These are phyloP conservation scores for Oncorhynchus masou DNA, from an alignment of 2,113 vertebrate genomes.

Conservation along the genomic window DNA sequence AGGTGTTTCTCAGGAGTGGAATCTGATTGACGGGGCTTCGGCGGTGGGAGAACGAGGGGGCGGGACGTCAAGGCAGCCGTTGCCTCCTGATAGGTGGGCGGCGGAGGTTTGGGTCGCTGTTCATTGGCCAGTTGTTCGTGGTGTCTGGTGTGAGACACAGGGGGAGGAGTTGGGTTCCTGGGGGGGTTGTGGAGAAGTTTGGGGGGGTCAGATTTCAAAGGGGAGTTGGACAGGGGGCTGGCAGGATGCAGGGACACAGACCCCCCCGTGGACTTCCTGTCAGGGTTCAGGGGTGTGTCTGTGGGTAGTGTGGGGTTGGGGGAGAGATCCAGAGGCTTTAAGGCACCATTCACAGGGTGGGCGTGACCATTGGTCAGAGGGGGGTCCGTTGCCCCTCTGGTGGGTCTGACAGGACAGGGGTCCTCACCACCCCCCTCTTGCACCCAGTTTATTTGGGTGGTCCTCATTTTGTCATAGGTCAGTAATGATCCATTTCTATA, in stretches of 20 bases:
- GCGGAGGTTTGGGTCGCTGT: constrained; percentile 37
- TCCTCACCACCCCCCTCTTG: constrained; percentile 61
- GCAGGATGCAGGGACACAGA: constrained; percentile 3
- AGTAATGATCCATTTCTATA: constrained; percentile 81
- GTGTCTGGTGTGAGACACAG: constrained; percentile 22
- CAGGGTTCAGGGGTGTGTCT: constrained; percentile 6
- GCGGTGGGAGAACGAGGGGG: constrained; percentile 19
- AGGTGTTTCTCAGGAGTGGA: constrained; percentile 33
- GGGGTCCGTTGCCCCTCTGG: constrained; percentile 66
- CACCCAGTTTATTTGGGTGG: constrained; percentile 75
- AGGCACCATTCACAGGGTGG: constrained; percentile 88
- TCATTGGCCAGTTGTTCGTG: constrained; percentile 15
- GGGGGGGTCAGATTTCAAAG: constrained; percentile 49
- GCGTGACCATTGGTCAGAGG: constrained; percentile 84
- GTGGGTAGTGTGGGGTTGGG: constrained; percentile 30
- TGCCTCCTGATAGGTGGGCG: constrained; percentile 43
- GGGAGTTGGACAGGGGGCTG: not conserved
- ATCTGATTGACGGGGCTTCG: constrained; percentile 10
- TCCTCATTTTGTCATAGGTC: constrained; percentile 69
- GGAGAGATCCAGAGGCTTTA: constrained; percentile 82
- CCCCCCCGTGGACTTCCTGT: no score
- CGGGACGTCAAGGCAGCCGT: constrained; percentile 26
- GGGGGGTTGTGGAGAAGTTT: constrained; percentile 65
- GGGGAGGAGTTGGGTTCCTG: constrained; percentile 28
- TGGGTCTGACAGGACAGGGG: constrained; percentile 64